Conservation (phyloP, 2,888 invertebrate species). For the Stenchaetothrips biformis region DNA sequence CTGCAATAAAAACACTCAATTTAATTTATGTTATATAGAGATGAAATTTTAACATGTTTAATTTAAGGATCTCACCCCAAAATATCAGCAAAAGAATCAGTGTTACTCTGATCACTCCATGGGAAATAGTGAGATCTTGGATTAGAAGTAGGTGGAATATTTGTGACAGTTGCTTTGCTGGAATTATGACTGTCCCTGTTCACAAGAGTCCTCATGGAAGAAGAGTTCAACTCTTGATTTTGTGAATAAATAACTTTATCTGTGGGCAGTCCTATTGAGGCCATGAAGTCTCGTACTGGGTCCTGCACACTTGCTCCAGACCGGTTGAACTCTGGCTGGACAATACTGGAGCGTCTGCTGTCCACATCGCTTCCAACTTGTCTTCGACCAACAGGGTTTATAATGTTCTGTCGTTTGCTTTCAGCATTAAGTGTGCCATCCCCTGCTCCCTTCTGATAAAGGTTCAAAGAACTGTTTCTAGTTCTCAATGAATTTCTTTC, state of each 20-base stretch:
- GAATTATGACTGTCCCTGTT: neutral
- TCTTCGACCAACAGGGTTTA: neutral
- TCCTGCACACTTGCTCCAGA: neutral
- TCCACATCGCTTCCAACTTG: neutral
- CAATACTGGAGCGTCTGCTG: neutral
- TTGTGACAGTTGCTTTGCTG: neutral
- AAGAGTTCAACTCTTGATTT: neutral
- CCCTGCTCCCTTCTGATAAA: neutral
- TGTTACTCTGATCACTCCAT: slow-evolving; percentile 40
- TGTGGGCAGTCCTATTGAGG: neutral
- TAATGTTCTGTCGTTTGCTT: neutral
- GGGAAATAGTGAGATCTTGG: slow-evolving; percentile 43
- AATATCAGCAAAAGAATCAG: slow-evolving; percentile 65
- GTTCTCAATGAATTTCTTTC: neutral
- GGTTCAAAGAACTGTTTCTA: neutral
- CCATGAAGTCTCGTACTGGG: neutral
- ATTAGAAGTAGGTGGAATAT: neutral
- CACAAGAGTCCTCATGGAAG: neutral
- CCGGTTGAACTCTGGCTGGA: neutral
- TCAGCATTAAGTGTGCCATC: neutral
- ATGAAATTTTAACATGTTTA: neutral
- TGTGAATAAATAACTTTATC: neutral
- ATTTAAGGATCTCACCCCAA: slow-evolving; percentile 55
- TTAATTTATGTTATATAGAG: neutral
- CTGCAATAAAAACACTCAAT: slow-evolving; percentile 36